Conservation (phyloP, 2,113 vertebrate species). For the Gallinago paraguaiae region DNA sequence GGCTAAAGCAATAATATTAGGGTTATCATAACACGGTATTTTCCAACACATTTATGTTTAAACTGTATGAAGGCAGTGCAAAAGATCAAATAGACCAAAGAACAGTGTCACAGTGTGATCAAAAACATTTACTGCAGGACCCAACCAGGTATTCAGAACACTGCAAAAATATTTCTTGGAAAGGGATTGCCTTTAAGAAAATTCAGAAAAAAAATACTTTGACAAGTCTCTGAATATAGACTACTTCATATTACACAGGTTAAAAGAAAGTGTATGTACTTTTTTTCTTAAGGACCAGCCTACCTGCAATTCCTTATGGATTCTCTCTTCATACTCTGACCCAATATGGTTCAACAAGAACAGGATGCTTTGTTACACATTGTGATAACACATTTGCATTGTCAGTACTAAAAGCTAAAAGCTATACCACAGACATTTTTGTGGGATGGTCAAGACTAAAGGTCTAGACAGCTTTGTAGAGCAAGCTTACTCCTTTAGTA, state of each 20-base stretch:
- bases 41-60: neutral
- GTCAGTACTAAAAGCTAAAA: neutral
- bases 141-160: neutral
- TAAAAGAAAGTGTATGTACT: neutral
- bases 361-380: neutral
- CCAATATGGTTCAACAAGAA: neutral
- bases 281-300: neutral
- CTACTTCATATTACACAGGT: neutral
- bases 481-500: neutral
- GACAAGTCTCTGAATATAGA: neutral
- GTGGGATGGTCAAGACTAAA: neutral
- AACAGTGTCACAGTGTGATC: neutral
- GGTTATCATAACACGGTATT: neutral
- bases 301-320: neutral
- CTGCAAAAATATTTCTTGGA: neutral
- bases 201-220: neutral
- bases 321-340: neutral
- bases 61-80: neutral
- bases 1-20: neutral
- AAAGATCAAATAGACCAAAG: neutral
- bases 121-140: neutral
- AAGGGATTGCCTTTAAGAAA: neutral
- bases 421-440: neutral
- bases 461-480: neutral
- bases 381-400: neutral